Base-by-base conservation (phyloP, 2,797 vertebrate species). In the Chrosomus eos region DNA sequence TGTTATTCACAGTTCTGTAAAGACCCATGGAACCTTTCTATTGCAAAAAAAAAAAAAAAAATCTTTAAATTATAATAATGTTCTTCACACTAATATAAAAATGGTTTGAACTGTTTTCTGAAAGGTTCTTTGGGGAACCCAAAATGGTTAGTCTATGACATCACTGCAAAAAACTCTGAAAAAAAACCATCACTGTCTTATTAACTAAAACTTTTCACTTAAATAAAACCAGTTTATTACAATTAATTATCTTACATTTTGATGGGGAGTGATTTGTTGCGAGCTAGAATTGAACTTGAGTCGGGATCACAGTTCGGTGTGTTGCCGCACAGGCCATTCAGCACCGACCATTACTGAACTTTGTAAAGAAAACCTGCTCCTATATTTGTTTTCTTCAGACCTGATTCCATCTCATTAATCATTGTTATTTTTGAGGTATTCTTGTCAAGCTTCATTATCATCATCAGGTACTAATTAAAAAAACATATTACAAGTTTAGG, bases 401-500 rank as follows among this genome's bases (percentile, higher is more conserved):
- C 28, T 66, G 31, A 66, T 51, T 23, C 8, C 19, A 60, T 82
- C 38, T 21, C 81, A 75, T 83, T 66, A 75, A 75, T 83, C 81
- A 53, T 66, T 76, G 43, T 67, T 76, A 76, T 67, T 83, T 55
- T 55, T 76, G 40, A 83, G 10, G 40, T 73, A 66, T 36, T 75
- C 21, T 48, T 74, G 71, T 75, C 81, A 67, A 83, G 72, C 71
- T 51, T 83, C 45, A 83, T 75, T 76, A 67, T 83, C 60, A 55
- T 83, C 58, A 76, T 83, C 72, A 68, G 72, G 23, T 67, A 23
- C 45, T 55, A 83, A 83, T 83, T 83, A 77, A 77, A 76, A 76
- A 83, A 77, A 45, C 82, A 83, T 75, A 83, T 83, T 76, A 68
- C 72, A 85, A 43, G 51, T 62, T 74, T 55, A 68, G 67, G 48